phyloP scores from a whole-genome alignment of 2,797 vertebrate genomes.

The Dromococcyx pavoninus region DNA sequence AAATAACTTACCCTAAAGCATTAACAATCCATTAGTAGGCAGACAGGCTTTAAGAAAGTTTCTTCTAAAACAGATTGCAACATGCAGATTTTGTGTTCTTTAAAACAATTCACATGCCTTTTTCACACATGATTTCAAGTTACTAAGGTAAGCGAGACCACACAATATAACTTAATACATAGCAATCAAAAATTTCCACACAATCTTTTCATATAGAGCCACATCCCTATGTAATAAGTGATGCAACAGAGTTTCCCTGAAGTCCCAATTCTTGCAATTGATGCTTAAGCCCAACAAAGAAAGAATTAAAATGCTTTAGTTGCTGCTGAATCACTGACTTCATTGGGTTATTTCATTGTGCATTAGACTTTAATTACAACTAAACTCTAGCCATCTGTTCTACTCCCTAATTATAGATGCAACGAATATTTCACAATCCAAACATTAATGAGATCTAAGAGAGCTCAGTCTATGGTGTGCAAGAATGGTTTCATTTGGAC shows the following conservation, averaged over 20 bases:
- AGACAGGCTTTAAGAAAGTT: slow-evolving; percentile 8
- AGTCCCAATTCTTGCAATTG: slow-evolving; percentile 52
- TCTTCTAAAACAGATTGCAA: neutral
- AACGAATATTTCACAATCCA: slow-evolving; percentile 75
- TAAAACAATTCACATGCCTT: slow-evolving; percentile 40
- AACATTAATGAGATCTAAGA: slow-evolving; percentile 65
- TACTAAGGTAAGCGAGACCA: slow-evolving; percentile 34
- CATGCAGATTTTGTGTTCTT: neutral
- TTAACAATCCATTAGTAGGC: slow-evolving; percentile 45
- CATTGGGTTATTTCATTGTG: slow-evolving; percentile 73
- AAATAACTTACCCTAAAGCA: slow-evolving; percentile 53
- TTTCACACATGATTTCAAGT: slow-evolving; percentile 43
- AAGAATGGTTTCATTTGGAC: neutral
- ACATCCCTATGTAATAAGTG: slow-evolving; percentile 26
- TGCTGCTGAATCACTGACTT: slow-evolving; percentile 60
- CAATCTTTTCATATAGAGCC: slow-evolving; percentile 37
- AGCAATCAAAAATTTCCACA: slow-evolving; percentile 62
- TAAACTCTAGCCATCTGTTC: slow-evolving; percentile 72
- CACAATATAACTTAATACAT: slow-evolving; percentile 56
- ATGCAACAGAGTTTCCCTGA: slow-evolving; percentile 58
- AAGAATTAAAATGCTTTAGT: slow-evolving; percentile 70
- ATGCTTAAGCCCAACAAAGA: slow-evolving; percentile 58
- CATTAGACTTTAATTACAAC: slow-evolving; percentile 79
- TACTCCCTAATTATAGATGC: slow-evolving; percentile 77
- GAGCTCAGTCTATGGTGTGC: slow-evolving; percentile 23